phyloP scores from a whole-genome alignment of 2,797 vertebrate species.

The Huso huso region DNA sequence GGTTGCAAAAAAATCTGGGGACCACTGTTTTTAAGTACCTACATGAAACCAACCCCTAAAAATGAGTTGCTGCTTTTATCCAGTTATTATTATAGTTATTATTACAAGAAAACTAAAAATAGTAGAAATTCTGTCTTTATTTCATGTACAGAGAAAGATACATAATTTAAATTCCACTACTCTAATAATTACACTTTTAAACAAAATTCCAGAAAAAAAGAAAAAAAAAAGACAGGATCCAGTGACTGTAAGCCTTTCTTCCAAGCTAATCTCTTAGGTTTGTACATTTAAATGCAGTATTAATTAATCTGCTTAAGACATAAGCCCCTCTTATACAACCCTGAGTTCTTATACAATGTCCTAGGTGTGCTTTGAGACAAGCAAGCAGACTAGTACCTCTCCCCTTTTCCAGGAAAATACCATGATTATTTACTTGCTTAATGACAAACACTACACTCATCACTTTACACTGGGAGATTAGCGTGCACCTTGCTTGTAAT shows the following conservation, averaged over 20 bases:
- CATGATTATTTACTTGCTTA: background rate
- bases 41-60: no score
- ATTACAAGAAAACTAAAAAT: conserved; percentile 19
- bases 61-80: background rate
- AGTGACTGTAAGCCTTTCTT: conserved; percentile 28
- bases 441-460: background rate
- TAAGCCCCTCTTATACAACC: background rate
- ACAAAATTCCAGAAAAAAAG: conserved; percentile 26
- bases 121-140: conserved; percentile 11
- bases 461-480: background rate
- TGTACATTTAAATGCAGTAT: conserved; percentile 34
- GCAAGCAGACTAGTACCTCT: conserved; percentile 1
- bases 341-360: conserved; percentile 4
- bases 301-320: conserved; percentile 35
- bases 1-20: no score
- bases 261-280: conserved; percentile 36
- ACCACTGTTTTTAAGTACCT: no score
- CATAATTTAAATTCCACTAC: conserved; percentile 20
- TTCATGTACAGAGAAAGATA: conserved; percentile 4
- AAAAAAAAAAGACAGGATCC: conserved; percentile 9
- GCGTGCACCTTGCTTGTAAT: background rate
- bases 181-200: conserved; percentile 33
- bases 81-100: conserved; percentile 17
- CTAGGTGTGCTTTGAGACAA: background rate
- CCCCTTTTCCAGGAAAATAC: background rate